A percentile compares a stretch with the other conserved stretches of the same genome.
Evolutionary conservation across 2,797 vertebrate species (phyloP).

Genomic region (Microcaecilia unicolor): DNA sequence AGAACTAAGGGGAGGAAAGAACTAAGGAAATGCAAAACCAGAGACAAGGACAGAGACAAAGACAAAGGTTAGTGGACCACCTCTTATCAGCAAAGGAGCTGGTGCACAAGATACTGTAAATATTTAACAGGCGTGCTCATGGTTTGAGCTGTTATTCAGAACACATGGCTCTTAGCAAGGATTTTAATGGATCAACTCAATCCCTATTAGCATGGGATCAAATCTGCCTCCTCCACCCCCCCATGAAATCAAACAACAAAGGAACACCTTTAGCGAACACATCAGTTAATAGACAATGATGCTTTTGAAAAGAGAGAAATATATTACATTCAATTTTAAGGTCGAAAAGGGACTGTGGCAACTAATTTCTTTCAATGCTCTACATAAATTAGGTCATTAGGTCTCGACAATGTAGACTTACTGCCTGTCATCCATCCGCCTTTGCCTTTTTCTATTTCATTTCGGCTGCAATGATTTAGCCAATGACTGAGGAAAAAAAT

Average conservation of each 20-base stretch:
- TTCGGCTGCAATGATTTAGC: constrained; percentile 36
- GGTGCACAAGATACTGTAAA: constrained; percentile 5
- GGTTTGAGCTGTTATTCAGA: constrained; percentile 9
- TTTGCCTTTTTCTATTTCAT: constrained; percentile 4
- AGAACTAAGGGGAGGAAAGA: too few relatives aligned
- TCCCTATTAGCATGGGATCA: background rate
- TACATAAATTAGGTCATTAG: constrained; percentile 35
- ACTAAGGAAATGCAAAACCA: too few relatives aligned
- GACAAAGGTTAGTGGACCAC: too few relatives aligned
- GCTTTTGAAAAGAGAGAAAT: background rate
- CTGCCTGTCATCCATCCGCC: constrained; percentile 43
- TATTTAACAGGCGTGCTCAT: constrained; percentile 10
- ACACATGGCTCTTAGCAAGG: background rate
- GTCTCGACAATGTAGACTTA: constrained; percentile 39
- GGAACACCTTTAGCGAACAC: too few relatives aligned
- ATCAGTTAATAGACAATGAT: too few relatives aligned
- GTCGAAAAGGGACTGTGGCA: too few relatives aligned
- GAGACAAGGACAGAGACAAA: too few relatives aligned
- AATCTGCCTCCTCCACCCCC: background rate
- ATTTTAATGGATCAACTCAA: constrained; percentile 3
- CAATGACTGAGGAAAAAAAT: constrained; percentile 30
- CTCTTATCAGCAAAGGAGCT: constrained; percentile 9
- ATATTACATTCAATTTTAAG: background rate
- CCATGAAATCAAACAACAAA: background rate
- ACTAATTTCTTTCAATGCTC: too few relatives aligned